Conservation (phyloP, 2,113 vertebrate genomes). For the Sakesphorus luctuosus region DNA sequence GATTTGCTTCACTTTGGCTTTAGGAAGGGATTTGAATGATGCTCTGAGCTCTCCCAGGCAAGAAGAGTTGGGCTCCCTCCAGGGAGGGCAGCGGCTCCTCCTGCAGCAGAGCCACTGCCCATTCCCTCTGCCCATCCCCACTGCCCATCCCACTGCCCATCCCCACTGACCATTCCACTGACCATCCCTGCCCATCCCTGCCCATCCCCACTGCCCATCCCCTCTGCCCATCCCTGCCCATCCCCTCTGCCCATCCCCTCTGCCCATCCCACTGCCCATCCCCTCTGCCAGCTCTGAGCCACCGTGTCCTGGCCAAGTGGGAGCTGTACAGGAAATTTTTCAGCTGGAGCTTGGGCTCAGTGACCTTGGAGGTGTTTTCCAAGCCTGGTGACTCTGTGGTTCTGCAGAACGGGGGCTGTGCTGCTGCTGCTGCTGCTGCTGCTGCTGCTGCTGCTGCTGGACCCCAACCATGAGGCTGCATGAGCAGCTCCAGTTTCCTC, state of each 20-base stretch:
- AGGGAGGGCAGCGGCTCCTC: background rate
- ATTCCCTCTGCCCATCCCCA: too few species aligned
- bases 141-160: too few species aligned
- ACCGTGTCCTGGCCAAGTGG: background rate
- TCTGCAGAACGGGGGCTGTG: background rate
- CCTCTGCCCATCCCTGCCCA: too few species aligned
- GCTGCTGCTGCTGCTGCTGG: too few species aligned
- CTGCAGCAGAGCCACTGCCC: background rate
- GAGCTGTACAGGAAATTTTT: fast-evolving
- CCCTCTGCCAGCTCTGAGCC: background rate
- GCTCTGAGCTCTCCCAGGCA: background rate
- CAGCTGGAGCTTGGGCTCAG: fast-evolving
- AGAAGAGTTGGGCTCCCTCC: background rate
- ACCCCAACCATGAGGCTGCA: fast-evolving
- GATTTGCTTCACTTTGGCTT: background rate
- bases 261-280: background rate
- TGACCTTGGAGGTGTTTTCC: background rate
- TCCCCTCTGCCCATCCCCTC: too few species aligned
- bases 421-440: background rate
- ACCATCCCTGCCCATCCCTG: too few species aligned
- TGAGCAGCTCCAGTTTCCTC: background rate
- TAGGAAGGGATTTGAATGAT: background rate
- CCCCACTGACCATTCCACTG: too few species aligned
- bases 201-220: too few species aligned
- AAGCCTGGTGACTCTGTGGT: fast-evolving